Base-by-base conservation (phyloP, 2,797 vertebrate genomes). In the Bradypodion ventrale region DNA sequence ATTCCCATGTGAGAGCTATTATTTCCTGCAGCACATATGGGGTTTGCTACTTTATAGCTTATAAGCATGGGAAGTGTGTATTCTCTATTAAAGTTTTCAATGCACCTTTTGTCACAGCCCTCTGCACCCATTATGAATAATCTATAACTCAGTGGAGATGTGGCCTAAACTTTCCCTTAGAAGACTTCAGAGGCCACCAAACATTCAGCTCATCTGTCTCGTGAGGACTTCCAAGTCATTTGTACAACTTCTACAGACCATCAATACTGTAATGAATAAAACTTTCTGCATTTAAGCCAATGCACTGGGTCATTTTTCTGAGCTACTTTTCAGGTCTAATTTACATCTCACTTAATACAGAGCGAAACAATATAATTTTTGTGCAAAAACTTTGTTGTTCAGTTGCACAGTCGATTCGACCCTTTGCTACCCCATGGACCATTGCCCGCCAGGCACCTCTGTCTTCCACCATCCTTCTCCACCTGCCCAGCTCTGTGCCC, bases 191-290 rank as follows among this genome's bases (percentile, higher is more conserved):
- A 87, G 35, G n/a, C 83, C 89, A 40, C 42, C 80, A 8, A 40
- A 69, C 62, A 32, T 27, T 79, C 82, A 85, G 49, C 42, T 82
- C 80, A 90, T 49, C 69, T 83, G 68, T 46, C 85, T 85, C 82
- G 76, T 0, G 1, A 52, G 76, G 35, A 40, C 42, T 85, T 44
- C 73, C 83, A 91, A 8, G 86, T 21, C 63, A 75, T 49, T 75
- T 16, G 27, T 0, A 0, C 52, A 69, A 85, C 75, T 85, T 56
- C 78, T 77, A 83, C 69, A 83, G 13, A 46, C 25, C 42, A 75
- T 37, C 72, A 40, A 35, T 78, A 80, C n/a, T n/a, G n/a, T 60
- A 52, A 15, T 72, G 86, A 83, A 93, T 80, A 88, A 90, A 78
- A 44, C 35, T 68, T 16, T n/a, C 79, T 80, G 62, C 44, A 80